Base-by-base conservation (phyloP, 2,113 vertebrate genomes). In the Thalassoma bifasciatum region DNA sequence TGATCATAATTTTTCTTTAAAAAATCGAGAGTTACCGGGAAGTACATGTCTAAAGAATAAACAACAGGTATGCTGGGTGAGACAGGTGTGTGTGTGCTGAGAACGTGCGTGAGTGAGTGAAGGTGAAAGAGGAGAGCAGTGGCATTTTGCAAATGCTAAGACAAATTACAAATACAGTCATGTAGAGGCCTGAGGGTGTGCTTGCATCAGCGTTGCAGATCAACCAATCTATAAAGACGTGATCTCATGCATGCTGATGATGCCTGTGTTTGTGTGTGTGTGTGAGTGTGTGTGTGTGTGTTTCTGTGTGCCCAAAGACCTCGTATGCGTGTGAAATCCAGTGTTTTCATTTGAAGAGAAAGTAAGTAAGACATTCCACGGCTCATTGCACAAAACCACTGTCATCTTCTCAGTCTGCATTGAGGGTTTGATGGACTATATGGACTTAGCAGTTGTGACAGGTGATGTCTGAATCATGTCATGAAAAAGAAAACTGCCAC, bases 231-330 rank as follows among this genome's bases (percentile, higher is more conserved):
- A 84, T 82, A 72, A 51, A 38, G 74, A 23, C 11, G 21, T 0
- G 0, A 67, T 46, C 63, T 49, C 22, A 51, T 68, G 75, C 70
- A 73, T 85, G 66, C 57, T 61, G 63, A 82, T 77, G 72, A 70
- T 42, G 46, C 23, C 53, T 49, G 14, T 4, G 13, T n/a, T 10
- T 56, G 1, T 54, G 13, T 23, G 19, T 58, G 30, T 56, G 22
- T 1, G 24, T 49, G 8, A 46, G 38, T 16, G 23, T 36, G 46
- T 67, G 30, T 30, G 30, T 30, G 30, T 30, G 30, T 30, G 30
- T 30, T n/a, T n/a, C n/a, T n/a, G 30, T 6, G 30, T 30, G 30
- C 30, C 8, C 46, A 9, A 42, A 13, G 37, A 47, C n/a, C 22
- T 44, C 13, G 14, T 56, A 0, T 22, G 50, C 24, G 58, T 71